Conservation (phyloP, 1,140 invertebrate species). For the Akabosia matsudoensis region DNA sequence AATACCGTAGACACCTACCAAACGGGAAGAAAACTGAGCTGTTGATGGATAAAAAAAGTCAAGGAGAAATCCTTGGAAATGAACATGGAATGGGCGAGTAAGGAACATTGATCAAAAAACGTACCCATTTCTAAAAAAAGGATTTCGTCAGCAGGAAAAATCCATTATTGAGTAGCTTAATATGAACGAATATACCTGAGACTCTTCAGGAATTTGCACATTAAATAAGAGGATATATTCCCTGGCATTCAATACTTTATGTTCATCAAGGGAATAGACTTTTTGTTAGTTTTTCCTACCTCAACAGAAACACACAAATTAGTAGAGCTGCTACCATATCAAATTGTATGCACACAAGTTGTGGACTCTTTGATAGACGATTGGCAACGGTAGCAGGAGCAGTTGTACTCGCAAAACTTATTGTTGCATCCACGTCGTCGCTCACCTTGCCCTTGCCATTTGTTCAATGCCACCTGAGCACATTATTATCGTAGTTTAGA, state of each 20-base stretch:
- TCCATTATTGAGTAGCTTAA: not conserved
- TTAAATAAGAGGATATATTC: too few species aligned
- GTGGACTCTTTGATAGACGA: too few species aligned
- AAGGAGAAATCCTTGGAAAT: conserved; percentile 8
- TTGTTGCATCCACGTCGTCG: not conserved
- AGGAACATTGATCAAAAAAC: not conserved
- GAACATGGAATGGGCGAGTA: not conserved
- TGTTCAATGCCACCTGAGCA: not conserved
- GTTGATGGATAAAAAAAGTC: not conserved
- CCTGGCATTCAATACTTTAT: not conserved
- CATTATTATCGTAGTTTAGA: not conserved
- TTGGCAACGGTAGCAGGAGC: too few species aligned
- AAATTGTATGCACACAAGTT: too few species aligned
- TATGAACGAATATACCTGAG: too few species aligned
- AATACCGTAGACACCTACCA: not conserved
- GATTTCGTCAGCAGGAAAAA: not conserved
- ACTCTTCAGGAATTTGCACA: too few species aligned
- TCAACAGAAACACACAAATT: not conserved
- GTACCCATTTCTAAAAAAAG: not conserved
- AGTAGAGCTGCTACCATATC: too few species aligned
- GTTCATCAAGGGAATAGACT: not conserved
- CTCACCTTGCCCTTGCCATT: conserved; percentile 21
- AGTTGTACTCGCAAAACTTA: not conserved
- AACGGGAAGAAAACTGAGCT: not conserved
- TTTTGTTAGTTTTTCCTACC: not conserved